Percentiles rank a stretch among this genome's conserved stretches.
These are phyloP conservation scores for Xanthia icteritia DNA, from an alignment of 2,888 invertebrate genomes.

Conservation along the genomic window DNA sequence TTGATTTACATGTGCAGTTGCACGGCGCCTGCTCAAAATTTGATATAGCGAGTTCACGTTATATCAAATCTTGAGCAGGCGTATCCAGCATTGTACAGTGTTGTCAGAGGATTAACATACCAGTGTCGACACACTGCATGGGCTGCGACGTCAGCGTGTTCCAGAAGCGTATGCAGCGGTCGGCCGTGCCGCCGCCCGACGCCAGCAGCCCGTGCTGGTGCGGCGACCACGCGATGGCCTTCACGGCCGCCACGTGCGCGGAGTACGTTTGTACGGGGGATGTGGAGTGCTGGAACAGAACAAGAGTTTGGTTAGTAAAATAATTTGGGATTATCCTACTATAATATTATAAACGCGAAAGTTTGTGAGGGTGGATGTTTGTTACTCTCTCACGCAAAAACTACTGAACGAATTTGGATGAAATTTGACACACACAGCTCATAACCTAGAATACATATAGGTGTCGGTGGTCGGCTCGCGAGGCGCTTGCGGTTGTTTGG, in stretches of 20 bases:
- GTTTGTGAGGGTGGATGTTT: too few species aligned
- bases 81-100: background rate
- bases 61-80: background rate
- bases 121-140: constrained; percentile 99
- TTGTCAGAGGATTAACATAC: constrained; percentile 79
- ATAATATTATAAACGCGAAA: too few species aligned
- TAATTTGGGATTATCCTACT: too few species aligned
- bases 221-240: constrained; percentile 99
- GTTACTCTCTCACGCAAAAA: too few species aligned
- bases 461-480: too few species aligned
- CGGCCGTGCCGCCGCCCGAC: constrained; percentile 99
- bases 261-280: constrained; percentile 98
- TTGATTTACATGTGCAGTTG: background rate
- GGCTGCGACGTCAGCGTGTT: constrained; percentile 99
- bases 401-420: too few species aligned
- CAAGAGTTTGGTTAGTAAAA: background rate
- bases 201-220: constrained; percentile 99
- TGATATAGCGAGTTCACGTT: background rate
- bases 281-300: constrained; percentile 92
- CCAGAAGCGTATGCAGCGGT: constrained; percentile 99
- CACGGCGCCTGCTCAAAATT: too few species aligned
- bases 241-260: constrained; percentile 99
- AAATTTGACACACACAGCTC: too few species aligned
- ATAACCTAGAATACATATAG: too few species aligned
- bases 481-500: too few species aligned